Evolutionary conservation across 1,140 invertebrate genomes (phyloP).

Genomic region (Zaprionus inermis): DNA sequence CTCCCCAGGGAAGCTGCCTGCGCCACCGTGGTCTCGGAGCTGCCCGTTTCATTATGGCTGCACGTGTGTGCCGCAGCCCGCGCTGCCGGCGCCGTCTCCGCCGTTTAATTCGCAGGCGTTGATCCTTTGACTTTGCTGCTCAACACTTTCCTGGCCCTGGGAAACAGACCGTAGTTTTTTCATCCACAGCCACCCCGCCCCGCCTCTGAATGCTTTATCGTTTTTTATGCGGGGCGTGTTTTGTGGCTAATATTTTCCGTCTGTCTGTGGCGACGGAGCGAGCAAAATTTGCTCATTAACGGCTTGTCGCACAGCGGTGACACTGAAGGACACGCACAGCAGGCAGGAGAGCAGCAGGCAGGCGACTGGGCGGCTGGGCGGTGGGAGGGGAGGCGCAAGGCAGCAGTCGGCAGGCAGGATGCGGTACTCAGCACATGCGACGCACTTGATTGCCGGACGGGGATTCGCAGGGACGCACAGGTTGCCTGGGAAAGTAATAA

Average conservation of each 20-base stretch:
- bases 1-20: conserved; percentile 38
- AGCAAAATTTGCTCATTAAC: conserved; percentile 74
- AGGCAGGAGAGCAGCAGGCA: no score
- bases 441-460: conserved; percentile 57
- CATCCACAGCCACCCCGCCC: no score
- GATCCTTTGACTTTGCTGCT: conserved; percentile 79
- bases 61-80: conserved; percentile 51
- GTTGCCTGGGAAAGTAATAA: conserved; percentile 56
- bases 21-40: conserved; percentile 1
- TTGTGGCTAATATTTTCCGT: conserved; percentile 80
- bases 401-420: neutral
- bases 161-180: conserved; percentile 48
- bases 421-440: conserved; percentile 49
- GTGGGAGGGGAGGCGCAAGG: neutral
- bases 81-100: neutral
- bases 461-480: conserved; percentile 41
- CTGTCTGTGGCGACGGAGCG: conserved; percentile 54
- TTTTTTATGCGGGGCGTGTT: conserved; percentile 80
- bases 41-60: conserved; percentile 68
- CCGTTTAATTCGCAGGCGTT: conserved; percentile 70
- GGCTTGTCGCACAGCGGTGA: conserved; percentile 58
- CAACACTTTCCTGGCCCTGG: conserved; percentile 75
- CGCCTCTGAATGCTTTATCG: conserved; percentile 12
- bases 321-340: conserved; percentile 1
- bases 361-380: no score